Conservation (phyloP, 2,888 invertebrate species). For the Rhingia rostrata region DNA sequence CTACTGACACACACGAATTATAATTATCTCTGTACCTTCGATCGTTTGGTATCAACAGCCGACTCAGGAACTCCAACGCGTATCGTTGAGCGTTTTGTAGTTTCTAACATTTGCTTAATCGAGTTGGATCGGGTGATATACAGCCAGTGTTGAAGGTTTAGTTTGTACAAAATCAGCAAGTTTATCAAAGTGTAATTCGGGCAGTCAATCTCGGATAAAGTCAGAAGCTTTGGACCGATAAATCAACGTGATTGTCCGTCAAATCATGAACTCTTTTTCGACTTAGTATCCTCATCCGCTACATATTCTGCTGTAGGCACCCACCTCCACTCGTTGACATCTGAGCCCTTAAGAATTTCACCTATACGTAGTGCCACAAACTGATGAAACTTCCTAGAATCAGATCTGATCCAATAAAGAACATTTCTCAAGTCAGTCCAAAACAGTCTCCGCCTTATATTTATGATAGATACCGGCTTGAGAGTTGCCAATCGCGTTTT, state of each 20-base stretch:
- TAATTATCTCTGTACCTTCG: not conserved
- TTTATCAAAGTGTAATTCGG: too few species aligned
- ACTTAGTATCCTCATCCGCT: too few species aligned
- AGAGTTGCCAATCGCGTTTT: constrained; percentile 33
- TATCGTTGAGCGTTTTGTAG: constrained; percentile 2
- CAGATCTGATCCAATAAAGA: constrained; percentile 34
- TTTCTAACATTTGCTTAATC: constrained; percentile 44
- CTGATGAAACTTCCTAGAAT: constrained; percentile 44
- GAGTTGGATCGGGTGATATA: constrained; percentile 23
- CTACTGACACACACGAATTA: constrained; percentile 22
- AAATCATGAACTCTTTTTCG: too few species aligned
- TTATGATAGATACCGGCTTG: constrained; percentile 40
- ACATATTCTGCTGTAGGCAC: too few species aligned
- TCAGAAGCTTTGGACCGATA: too few species aligned
- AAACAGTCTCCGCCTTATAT: constrained; percentile 27
- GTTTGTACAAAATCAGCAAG: too few species aligned
- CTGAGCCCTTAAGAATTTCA: too few species aligned
- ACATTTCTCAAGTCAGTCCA: constrained; percentile 60
- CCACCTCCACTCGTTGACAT: too few species aligned
- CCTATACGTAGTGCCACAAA: constrained; percentile 57
- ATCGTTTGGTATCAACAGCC: not conserved
- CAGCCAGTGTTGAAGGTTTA: not conserved
- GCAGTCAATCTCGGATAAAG: too few species aligned
- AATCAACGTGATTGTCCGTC: too few species aligned
- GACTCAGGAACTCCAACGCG: not conserved